Evolutionary conservation across 2,888 invertebrate species (phyloP).

Genomic region (Dasypolia templi): DNA sequence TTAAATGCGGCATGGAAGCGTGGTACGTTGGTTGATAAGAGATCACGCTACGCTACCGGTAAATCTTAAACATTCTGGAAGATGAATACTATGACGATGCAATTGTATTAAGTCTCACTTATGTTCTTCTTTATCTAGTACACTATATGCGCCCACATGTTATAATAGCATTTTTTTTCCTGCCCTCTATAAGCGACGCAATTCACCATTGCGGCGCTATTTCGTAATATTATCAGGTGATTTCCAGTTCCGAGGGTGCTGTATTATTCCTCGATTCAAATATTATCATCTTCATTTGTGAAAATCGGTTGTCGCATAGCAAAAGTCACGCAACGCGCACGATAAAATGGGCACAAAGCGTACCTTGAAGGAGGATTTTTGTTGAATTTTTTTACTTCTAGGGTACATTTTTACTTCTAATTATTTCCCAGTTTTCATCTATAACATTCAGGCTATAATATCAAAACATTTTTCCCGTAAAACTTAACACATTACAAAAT

Average conservation of each 20-base stretch:
- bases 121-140: background rate
- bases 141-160: conserved; percentile 17
- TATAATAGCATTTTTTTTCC: conserved; percentile 18
- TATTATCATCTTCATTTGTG: background rate
- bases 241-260: background rate
- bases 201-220: conserved; percentile 27
- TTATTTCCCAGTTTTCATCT: background rate
- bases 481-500: background rate
- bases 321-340: conserved; percentile 46
- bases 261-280: background rate
- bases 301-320: conserved; percentile 55
- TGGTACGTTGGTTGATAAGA: conserved; percentile 58
- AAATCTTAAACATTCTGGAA: conserved; percentile 38
- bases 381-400: background rate
- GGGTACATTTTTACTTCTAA: background rate
- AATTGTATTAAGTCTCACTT: background rate
- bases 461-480: background rate
- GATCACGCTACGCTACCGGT: conserved; percentile 64
- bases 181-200: conserved; percentile 43
- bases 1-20: conserved; percentile 61
- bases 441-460: background rate
- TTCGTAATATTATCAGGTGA: conserved; percentile 12
- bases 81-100: background rate
- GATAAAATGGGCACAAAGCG: conserved; percentile 31
- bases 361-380: background rate